Evolutionary conservation across 37 sponge, comb jelly and placozoan species (phyloP), one percentile per base, ranked within the genome.

Genomic region (Chondrilla cf. caribensis): DNA sequence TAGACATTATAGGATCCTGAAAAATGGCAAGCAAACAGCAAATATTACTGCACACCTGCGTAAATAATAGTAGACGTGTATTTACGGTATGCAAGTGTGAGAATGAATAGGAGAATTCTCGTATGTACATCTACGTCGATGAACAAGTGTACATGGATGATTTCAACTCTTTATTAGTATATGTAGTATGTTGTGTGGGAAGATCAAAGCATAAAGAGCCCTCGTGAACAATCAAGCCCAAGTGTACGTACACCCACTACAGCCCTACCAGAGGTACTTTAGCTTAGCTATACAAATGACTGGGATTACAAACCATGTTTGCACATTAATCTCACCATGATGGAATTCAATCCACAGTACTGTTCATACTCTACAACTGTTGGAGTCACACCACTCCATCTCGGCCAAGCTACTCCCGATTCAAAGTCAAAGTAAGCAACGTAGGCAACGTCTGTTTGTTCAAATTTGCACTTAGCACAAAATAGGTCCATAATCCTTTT

Each of bases 331-430:
- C 82, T 70, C 39, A 89, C 86, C 47, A 77, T 59, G 28, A 89
- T 76, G 29, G 90, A 89, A 58, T 78, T 40, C 17, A 77, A 79
- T 9, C 90, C 90, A 85, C 90, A 89, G 32, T 62, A 85, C 32
- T 77, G 31, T n/a, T 85, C 79, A 35, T 82, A 47, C 22, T 82
- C 82, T n/a, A 58, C 73, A 6, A 85, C 54, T 0, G 6, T 55
- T 31, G 90, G 89, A 15, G 17, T 3, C 0, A 37, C 9, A 8
- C 51, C 59, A 5, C 81, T 72, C 85, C 85, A 89, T 22, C 42
- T 14, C 6, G 18, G 38, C 85, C 85, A 84, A 1, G 54, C 57
- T n/a, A 47, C 11, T 6, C 11, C 11, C 9, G 51, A 47, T 62
- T 67, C 80, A 17, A 22, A 60, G 0, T 68, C 62, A 24, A 55